These are phyloP conservation scores for Bubo blakistoni DNA, from an alignment of 2,113 vertebrate species.

Conservation along the genomic window DNA sequence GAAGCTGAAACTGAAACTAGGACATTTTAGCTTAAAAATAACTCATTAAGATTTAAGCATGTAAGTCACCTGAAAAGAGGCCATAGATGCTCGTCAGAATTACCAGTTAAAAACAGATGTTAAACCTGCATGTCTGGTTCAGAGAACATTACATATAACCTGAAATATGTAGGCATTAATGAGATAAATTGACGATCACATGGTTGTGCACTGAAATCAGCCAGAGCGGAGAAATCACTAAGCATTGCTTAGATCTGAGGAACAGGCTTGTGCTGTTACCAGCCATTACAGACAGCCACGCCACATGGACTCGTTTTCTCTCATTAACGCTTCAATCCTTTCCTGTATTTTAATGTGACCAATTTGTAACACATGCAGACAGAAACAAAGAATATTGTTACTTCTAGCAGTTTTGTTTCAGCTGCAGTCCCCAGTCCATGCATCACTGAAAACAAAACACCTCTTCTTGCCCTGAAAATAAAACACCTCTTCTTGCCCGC, in stretches of 20 bases:
- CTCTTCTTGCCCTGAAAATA: not conserved
- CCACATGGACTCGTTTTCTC: fast-evolving
- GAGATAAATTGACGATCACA: not conserved
- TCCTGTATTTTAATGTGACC: not conserved
- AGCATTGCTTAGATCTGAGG: not conserved
- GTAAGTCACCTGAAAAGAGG: not conserved
- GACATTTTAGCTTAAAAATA: not conserved
- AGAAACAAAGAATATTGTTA: not conserved
- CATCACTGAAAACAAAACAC: not conserved
- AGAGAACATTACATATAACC: not conserved
- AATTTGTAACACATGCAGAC: fast-evolving
- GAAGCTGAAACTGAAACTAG: not conserved
- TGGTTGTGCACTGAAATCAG: not conserved
- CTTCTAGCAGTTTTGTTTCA: not conserved
- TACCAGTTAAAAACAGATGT: not conserved
- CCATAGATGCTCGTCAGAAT: not conserved
- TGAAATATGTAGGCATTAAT: not conserved
- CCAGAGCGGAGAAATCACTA: not conserved
- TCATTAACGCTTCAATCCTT: not conserved
- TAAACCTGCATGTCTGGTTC: not conserved
- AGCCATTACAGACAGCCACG: not conserved
- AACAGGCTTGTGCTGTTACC: not conserved
- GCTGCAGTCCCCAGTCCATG: not conserved
- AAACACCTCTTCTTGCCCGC: fast-evolving
- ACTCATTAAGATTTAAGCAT: not conserved